phyloP scores from a whole-genome alignment of 2,113 vertebrate genomes.

The Misgurnus mizolepis region DNA sequence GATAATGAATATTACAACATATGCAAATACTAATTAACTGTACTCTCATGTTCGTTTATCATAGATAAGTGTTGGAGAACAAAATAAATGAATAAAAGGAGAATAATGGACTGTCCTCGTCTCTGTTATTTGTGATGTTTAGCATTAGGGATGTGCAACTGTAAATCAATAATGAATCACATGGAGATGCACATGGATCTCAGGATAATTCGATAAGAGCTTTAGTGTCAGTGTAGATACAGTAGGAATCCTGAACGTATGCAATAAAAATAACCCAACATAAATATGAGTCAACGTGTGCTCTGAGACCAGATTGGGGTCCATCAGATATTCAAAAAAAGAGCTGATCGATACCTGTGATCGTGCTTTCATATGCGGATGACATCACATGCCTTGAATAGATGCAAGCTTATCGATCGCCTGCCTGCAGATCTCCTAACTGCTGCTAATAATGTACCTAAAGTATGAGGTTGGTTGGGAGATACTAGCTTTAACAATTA shows the following conservation, averaged over 20 bases:
- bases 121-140: constrained; percentile 22
- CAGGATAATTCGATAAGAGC: neutral
- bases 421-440: no score
- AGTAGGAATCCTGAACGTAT: neutral
- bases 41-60: constrained; percentile 33
- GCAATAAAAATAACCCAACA: constrained; percentile 1
- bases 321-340: neutral
- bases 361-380: constrained; percentile 3
- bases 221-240: neutral
- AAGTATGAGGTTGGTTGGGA: no score
- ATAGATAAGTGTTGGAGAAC: constrained; percentile 6
- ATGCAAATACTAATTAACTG: constrained; percentile 51
- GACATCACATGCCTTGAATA: constrained; percentile 15
- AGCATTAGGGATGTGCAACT: neutral
- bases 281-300: neutral
- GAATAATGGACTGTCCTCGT: neutral
- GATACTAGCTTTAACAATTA: no score
- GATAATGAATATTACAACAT: constrained; percentile 33
- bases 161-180: neutral
- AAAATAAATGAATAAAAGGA: constrained; percentile 42
- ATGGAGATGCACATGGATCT: neutral
- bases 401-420: neutral
- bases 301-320: constrained; percentile 2
- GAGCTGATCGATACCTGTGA: constrained; percentile 6
- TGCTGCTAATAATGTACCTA: no score